A percentile compares a stretch with the other conserved stretches of the same genome.
phyloP scores from a whole-genome alignment of 1,140 invertebrate genomes.

The Drosophila bipectinata region DNA sequence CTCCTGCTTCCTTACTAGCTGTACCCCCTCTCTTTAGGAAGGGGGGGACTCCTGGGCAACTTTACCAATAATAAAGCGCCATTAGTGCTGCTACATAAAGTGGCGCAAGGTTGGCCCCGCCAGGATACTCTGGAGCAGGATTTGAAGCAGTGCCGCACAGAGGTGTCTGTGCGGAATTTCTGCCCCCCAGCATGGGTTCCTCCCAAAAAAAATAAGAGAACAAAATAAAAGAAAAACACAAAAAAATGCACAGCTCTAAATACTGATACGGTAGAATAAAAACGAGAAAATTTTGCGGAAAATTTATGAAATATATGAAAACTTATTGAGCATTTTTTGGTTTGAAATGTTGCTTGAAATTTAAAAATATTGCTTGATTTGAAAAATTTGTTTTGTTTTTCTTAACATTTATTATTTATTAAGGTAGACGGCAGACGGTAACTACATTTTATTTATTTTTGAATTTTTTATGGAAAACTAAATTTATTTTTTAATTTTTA shows the following conservation, averaged over 20 bases:
- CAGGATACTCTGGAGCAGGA: neutral
- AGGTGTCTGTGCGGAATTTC: neutral
- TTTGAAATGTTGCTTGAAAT: too few species aligned
- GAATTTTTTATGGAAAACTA: too few species aligned
- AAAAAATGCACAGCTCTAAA: neutral
- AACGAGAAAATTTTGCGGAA: neutral
- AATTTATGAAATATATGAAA: neutral
- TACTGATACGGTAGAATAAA: neutral
- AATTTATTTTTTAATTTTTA: too few species aligned
- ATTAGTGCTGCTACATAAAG: conserved; percentile 81
- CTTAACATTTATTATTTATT: too few species aligned
- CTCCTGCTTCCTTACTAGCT: neutral
- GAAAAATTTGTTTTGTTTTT: too few species aligned
- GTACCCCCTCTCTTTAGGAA: neutral
- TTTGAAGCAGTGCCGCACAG: neutral
- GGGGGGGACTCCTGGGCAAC: conserved; percentile 43
- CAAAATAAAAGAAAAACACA: neutral
- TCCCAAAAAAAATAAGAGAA: neutral
- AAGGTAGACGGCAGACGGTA: too few species aligned
- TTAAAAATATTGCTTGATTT: too few species aligned
- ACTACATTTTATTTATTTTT: too few species aligned
- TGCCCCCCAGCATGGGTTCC: neutral
- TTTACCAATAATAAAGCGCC: conserved; percentile 80
- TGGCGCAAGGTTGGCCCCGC: conserved; percentile 12
- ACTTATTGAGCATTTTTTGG: too few species aligned